Percentiles rank a stretch among this genome's conserved stretches.
These are phyloP conservation scores for Meghimatium bilineatum DNA, from an alignment of 2,888 invertebrate species.

Conservation along the genomic window DNA sequence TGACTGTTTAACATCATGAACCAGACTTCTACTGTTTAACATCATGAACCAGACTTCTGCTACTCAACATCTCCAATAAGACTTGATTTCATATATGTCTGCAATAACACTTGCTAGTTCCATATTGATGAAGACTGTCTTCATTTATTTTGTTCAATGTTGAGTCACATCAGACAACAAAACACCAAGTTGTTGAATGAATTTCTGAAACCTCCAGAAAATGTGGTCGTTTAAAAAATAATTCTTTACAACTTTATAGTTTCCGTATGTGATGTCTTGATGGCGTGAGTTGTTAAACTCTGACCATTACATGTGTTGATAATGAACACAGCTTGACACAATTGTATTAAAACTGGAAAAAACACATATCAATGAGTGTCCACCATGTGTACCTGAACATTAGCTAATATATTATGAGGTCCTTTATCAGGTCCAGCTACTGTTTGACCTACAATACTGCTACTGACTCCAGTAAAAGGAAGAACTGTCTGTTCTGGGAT, in stretches of 20 bases:
- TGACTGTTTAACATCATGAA: no score
- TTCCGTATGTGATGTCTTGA: neutral
- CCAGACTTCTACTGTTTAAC: no score
- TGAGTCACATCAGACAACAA: neutral
- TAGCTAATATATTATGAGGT: slow-evolving; percentile 76
- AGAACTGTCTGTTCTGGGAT: slow-evolving; percentile 70
- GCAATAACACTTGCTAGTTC: no score
- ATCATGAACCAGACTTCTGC: no score
- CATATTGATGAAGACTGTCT: neutral
- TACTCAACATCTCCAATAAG: no score
- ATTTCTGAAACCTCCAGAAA: no score
- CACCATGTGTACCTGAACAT: slow-evolving; percentile 95
- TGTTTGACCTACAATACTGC: slow-evolving; percentile 45
- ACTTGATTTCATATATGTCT: no score
- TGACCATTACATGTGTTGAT: neutral
- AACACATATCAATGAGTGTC: slow-evolving; percentile 78
- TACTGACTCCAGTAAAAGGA: slow-evolving; percentile 45
- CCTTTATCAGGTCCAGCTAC: slow-evolving; percentile 48
- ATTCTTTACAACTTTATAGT: neutral
- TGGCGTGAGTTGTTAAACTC: neutral
- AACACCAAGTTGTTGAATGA: neutral
- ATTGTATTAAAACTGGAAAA: neutral
- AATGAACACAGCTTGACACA: neutral
- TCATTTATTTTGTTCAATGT: neutral
- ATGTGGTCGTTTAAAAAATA: no score